Percentiles rank a stretch among this genome's conserved stretches.
Evolutionary conservation across 1,140 invertebrate genomes (phyloP).

Genomic region (Acromyrmex echinatior): DNA sequence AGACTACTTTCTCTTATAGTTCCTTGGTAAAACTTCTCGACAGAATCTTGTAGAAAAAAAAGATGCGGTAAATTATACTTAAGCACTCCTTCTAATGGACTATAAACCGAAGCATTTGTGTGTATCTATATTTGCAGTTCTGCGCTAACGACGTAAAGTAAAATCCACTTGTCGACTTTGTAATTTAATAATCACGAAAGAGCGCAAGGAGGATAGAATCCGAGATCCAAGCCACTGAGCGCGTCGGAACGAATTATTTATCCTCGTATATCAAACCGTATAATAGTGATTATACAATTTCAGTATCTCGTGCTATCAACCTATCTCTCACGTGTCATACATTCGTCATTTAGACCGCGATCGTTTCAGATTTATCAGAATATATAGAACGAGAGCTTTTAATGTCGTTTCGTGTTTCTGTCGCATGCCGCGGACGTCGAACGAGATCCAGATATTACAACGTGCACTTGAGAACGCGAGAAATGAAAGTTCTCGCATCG

Average conservation of each 20-base stretch:
- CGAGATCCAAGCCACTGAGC: slow-evolving; percentile 20
- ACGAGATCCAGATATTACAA: not conserved
- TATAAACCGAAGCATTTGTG: slow-evolving; percentile 60
- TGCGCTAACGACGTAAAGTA: slow-evolving; percentile 54
- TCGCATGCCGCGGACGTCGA: not conserved
- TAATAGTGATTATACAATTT: slow-evolving; percentile 28
- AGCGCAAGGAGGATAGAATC: slow-evolving; percentile 46
- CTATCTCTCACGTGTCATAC: slow-evolving; percentile 9
- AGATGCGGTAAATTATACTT: slow-evolving; percentile 61
- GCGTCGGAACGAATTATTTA: slow-evolving; percentile 40
- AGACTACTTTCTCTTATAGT: slow-evolving; percentile 62
- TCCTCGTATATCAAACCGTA: not conserved
- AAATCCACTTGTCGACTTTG: slow-evolving; percentile 64
- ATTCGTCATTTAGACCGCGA: not conserved
- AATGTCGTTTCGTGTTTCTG: not conserved
- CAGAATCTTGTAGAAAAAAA: slow-evolving; percentile 58
- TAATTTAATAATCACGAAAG: slow-evolving; percentile 61
- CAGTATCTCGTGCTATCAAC: not conserved
- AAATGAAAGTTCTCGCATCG: slow-evolving; percentile 23
- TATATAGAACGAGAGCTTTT: not conserved
- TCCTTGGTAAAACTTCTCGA: slow-evolving; percentile 64
- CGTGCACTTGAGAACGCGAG: slow-evolving; percentile 16
- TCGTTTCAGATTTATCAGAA: not conserved
- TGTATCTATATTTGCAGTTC: slow-evolving; percentile 47
- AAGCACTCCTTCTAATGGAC: slow-evolving; percentile 60